phyloP scores from a whole-genome alignment of 2,113 vertebrate species.

The Lepisosteus oculatus region DNA sequence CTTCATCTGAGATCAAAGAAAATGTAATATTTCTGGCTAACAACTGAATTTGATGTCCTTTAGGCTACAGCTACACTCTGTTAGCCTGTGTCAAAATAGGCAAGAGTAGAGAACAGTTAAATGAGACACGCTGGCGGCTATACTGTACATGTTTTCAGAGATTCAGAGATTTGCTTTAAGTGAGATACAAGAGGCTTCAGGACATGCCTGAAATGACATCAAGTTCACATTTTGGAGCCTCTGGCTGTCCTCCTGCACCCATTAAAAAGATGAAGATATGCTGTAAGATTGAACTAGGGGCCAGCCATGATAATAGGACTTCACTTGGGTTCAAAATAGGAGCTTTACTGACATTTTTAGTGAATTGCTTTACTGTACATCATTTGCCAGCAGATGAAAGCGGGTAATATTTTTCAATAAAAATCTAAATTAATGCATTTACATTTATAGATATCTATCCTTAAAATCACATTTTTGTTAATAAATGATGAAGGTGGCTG shows the following conservation, averaged over 20 bases:
- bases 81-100: neutral
- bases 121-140: neutral
- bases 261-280: constrained; percentile 35
- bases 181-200: constrained; percentile 21
- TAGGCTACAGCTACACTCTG: neutral
- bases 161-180: constrained; percentile 7
- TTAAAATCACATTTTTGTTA: no score
- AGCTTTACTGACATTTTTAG: no score
- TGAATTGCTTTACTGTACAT: no score
- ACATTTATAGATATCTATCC: no score
- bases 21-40: no score
- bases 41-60: neutral
- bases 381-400: no score
- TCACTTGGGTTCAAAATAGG: no score
- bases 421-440: no score
- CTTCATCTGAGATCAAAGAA: no score
- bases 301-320: constrained; percentile 19
- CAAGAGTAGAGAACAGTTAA: neutral
- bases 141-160: neutral
- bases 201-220: constrained; percentile 28
- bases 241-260: constrained; percentile 23
- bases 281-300: constrained; percentile 13
- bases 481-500: no score
- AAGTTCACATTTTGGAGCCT: constrained; percentile 18
- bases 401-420: no score